Base-by-base conservation (phyloP, 2,888 invertebrate genomes). In the Ischnura elegans region DNA sequence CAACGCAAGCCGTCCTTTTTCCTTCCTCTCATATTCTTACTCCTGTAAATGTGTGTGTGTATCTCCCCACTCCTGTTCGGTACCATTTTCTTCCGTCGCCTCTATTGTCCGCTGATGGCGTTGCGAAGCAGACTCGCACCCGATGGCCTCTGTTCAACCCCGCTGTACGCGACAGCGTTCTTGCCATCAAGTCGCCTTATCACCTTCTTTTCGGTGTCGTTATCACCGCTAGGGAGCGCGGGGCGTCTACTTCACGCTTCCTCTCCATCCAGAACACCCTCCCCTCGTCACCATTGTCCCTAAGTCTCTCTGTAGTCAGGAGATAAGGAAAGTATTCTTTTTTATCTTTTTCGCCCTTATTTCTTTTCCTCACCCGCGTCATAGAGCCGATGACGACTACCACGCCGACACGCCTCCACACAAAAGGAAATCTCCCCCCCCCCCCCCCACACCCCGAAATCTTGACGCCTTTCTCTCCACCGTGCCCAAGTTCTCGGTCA, bases 41-140 rank as follows among this genome's bases (percentile, higher is more conserved):
- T 6, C 25, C n/a, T n/a, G n/a, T n/a, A n/a, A n/a, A n/a, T n/a
- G n/a, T n/a, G n/a, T n/a, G 61, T 61, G 25, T 61, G 25, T 25
- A 42, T 43, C 55, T 21, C 42, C 51, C 55, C 36, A 21, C 13
- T 21, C 13, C 16, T 4, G 47, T 21, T 13, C 25, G 10, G 90
- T 66, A 21, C 90, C 55, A 61, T 90, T 87, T 90, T 90, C 90
- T 90, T n/a, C 86, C 90, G 90, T 43, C 42, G 29, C 87, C 16
- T 21, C 90, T 43, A 90, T 90, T 90, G 90, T 90, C 90, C 90
- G 36, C 87, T n/a, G 51, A 87, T 51, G 51, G 87, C 90, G 90
- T 61, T 55, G 43, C 61, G 61, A 16, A 61, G 4, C 61, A 43
- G 42, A 42, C 16, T 61, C 61, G 42, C n/a, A n/a, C 61, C 61